Percentiles rank a stretch among this genome's conserved stretches.
These are phyloP conservation scores for Helleia helle DNA, from an alignment of 2,888 invertebrate genomes.

Conservation along the genomic window DNA sequence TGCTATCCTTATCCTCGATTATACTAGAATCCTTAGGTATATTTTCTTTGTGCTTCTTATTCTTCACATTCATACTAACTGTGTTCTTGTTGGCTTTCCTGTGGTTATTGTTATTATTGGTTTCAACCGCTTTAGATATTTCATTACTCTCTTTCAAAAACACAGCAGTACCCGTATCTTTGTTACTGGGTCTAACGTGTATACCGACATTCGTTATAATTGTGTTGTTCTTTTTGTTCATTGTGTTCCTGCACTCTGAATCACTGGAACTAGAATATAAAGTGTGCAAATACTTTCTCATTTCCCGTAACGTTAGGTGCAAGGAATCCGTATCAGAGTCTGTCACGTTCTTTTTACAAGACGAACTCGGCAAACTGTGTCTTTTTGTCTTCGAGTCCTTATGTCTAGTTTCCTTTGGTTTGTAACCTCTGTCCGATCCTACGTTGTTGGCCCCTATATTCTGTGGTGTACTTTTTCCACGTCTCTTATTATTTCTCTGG, in stretches of 20 bases:
- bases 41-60: conserved; percentile 71
- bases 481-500: conserved; percentile 48
- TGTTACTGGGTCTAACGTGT: conserved; percentile 45
- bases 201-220: conserved; percentile 57
- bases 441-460: conserved; percentile 31
- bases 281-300: conserved; percentile 87
- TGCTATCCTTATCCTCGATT: conserved; percentile 62
- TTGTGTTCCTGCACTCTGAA: conserved; percentile 67
- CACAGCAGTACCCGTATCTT: conserved; percentile 37
- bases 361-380: conserved; percentile 80
- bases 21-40: conserved; percentile 34
- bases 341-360: conserved; percentile 64
- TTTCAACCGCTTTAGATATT: conserved; percentile 40
- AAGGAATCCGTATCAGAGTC: conserved; percentile 79
- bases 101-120: conserved; percentile 66
- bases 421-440: conserved; percentile 36
- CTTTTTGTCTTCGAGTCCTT: conserved; percentile 73
- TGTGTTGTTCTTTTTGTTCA: conserved; percentile 62
- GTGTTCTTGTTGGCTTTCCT: conserved; percentile 68
- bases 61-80: conserved; percentile 75
- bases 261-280: conserved; percentile 85
- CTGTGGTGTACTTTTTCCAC: conserved; percentile 47
- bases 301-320: conserved; percentile 89
- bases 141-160: conserved; percentile 51
- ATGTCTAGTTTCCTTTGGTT: conserved; percentile 40